Base-by-base conservation (phyloP, 2,888 invertebrate genomes). In the Agrotis exclamationis region DNA sequence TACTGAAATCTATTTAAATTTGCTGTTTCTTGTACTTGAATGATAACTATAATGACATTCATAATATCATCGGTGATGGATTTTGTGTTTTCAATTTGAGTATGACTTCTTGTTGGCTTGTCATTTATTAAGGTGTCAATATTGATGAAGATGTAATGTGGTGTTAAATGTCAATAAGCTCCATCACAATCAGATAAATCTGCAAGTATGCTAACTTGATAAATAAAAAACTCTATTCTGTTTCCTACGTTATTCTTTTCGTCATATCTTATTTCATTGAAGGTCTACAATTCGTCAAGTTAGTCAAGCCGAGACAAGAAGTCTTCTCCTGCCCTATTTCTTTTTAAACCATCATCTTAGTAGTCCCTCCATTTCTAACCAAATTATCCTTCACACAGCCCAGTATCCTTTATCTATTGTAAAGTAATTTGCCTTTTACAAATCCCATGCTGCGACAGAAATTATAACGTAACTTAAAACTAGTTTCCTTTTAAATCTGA, bases 31-130 rank as follows among this genome's bases (percentile, higher is more conserved):
- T 62, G 56, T 53, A 54, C 50, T 58, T 45, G 9, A 70, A 67
- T 63, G 48, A 66, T 65, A 76, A 65, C 56, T 65, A 20, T 78
- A 63, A 81, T 51, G 44, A 60, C 18, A 33, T 56, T 54, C 16
- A 58, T 53, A 58, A 24, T 51, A 63, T 47, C 56, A 22, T 63
- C 20, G 18, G 28, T 79, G 62, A 79, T 81, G 66, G 53, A 56
- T 79, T 76, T 71, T 22, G 39, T 22, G 50, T 57, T 67, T 67
- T 64, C 60, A 67, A 58, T 71, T 76, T 33, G 6, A 44, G 14
- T 20, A 3, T 20, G 33, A 51, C 20, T 72, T 64, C 45, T 75
- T 64, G 45, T n/a, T 78, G 45, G 7, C 3, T 47, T 45, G 6
- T 51, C 11, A 14, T 53, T 62, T 48, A 28, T 28, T 59, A 44